phyloP scores from a whole-genome alignment of 1,140 invertebrate species.

The Ridgeia piscesae region DNA sequence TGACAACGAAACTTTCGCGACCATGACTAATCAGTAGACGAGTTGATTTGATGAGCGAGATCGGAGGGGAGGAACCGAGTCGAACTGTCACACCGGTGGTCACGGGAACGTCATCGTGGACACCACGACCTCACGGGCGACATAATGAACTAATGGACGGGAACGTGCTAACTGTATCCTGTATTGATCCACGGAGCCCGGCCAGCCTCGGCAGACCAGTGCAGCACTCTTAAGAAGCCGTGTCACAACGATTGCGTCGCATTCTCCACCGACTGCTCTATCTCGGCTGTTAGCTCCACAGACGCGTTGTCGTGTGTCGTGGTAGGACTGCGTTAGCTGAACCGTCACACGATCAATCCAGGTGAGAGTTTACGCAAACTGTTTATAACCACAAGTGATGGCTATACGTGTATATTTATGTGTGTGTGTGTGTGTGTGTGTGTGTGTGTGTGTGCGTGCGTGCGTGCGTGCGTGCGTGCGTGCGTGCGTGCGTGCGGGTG shows the following conservation, averaged over 20 bases:
- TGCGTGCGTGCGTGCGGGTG: too few relatives aligned
- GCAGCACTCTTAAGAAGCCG: background rate
- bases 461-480: constrained; percentile 4
- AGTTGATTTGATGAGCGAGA: background rate
- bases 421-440: background rate
- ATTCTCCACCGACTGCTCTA: background rate
- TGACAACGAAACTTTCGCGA: too few relatives aligned
- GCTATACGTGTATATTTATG: background rate
- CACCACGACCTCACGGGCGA: background rate
- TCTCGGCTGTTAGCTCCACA: background rate
- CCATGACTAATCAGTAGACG: background rate
- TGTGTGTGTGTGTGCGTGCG: background rate
- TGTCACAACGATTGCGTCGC: background rate
- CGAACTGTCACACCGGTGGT: background rate
- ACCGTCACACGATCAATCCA: background rate
- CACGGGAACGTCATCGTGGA: background rate
- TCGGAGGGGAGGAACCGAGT: background rate
- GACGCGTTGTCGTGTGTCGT: background rate
- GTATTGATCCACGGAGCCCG: background rate
- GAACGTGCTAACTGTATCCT: background rate
- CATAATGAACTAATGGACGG: background rate
- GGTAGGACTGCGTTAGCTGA: background rate
- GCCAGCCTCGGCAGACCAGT: background rate
- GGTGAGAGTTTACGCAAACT: background rate
- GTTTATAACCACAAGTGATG: background rate